A percentile compares a stretch with the other conserved stretches of the same genome.
Conservation (phyloP, 2,113 vertebrate genomes). For the Ictalurus punctatus region DNA sequence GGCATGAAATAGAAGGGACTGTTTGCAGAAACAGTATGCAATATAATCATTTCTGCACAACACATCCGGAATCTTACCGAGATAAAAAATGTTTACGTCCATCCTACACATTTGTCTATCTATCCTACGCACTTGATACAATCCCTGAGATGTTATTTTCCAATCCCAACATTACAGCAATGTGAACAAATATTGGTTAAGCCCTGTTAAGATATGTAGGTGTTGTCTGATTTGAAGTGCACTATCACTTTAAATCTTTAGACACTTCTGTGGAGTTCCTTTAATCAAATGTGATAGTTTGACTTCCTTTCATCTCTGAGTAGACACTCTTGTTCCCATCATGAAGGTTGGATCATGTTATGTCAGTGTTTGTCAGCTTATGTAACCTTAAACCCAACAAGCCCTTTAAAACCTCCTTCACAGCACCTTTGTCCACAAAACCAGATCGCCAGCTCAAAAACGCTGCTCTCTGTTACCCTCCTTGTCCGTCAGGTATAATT, state of each 20-base stretch:
- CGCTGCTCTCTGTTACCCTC: constrained; percentile 29
- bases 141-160: neutral
- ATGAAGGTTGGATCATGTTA: neutral
- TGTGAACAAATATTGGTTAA: neutral
- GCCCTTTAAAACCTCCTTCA: constrained; percentile 24
- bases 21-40: neutral
- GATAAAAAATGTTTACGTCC: neutral
- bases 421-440: neutral
- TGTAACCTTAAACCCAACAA: constrained; percentile 30
- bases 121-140: neutral
- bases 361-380: constrained; percentile 20
- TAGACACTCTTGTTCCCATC: neutral
- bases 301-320: neutral
- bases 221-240: neutral
- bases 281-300: neutral
- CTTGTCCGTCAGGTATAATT: constrained; percentile 53
- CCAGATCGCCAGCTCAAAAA: neutral
- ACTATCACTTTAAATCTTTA: neutral
- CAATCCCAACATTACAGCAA: neutral
- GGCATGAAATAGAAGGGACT: neutral
- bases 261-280: neutral
- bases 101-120: neutral
- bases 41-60: neutral
- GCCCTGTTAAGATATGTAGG: neutral
- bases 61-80: neutral